A percentile compares a stretch with the other conserved stretches of the same genome.
phyloP scores from a whole-genome alignment of 1,140 invertebrate species.

The Hypsibius dujardini region DNA sequence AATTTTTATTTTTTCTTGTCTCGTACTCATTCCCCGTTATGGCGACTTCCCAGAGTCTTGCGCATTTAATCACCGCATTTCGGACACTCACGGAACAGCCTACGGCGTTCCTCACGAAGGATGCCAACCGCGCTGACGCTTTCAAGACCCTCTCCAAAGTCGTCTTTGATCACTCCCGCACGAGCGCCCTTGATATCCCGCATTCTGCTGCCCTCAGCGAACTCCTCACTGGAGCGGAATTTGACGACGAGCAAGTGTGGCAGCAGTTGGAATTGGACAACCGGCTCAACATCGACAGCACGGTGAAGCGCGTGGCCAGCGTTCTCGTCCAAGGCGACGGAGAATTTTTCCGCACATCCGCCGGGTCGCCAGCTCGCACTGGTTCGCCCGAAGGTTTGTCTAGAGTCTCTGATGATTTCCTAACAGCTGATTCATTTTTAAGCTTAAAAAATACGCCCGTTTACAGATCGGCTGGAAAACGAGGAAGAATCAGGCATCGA shows the following conservation, averaged over 20 bases:
- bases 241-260: slow-evolving; percentile 14
- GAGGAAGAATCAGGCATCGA: no score
- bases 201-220: neutral
- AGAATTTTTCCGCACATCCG: neutral
- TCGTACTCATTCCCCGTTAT: no score
- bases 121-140: neutral
- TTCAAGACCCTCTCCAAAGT: neutral
- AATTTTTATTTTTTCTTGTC: no score
- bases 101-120: neutral
- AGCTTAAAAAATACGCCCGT: no score
- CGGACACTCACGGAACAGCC: neutral
- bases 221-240: neutral
- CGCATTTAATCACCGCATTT: neutral
- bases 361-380: neutral
- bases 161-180: neutral
- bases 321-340: neutral
- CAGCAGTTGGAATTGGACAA: neutral
- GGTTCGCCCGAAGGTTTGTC: no score
- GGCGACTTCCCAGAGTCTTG: no score
- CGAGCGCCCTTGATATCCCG: neutral
- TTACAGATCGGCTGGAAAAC: no score
- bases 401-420: no score
- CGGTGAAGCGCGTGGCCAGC: neutral
- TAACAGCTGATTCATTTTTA: no score
- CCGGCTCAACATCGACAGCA: neutral